Evolutionary conservation across 2,888 invertebrate genomes (phyloP), one percentile per base, ranked within the genome.

Genomic region (Pheosia gnoma): DNA sequence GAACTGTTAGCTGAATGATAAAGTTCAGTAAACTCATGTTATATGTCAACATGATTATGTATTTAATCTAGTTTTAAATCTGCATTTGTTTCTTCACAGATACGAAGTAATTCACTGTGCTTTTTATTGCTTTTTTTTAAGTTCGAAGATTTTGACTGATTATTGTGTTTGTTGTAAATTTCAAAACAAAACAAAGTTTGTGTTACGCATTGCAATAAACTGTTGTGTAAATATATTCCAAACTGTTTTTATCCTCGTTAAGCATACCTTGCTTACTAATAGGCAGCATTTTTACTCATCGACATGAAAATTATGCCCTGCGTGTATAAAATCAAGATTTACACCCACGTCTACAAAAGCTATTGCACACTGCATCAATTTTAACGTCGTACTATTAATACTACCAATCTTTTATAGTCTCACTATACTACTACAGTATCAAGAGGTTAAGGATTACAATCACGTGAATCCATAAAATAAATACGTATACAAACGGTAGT

Each of bases 301-400:
- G 3, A 8, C 41, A 0, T 41, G 41, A 41, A 41, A 41, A 41
- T 41, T 45, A 45, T 45, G 4, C 10, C 45, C 45, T 45, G 45
- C 45, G 45, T 9, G 10, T 51, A 51, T 13, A 13, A 3, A 13
- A 74, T 75, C 73, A 66, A 69, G 75, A 74, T 74, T 65, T 64
- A 65, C 56, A 45, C 57, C 38, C 47, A 49, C 52, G 47, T 59
- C 65, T 62, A 58, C n/a, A 45, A 45, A 45, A 10, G 45, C 10
- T 0, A 45, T 45, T 45, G 45, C 45, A 45, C 45, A 45, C 11
- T 10, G 10, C 10, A 45, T 45, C 9, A 3, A 8, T 9, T 45
- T 45, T 45, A 45, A 11, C 45, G 10, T 2, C 10, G 8, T 45
- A 10, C 45, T 3, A 10, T 10, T 0, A 45, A 41, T 41, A 41